Conservation (phyloP, 2,797 vertebrate species). For the Oreochromis grahami region DNA sequence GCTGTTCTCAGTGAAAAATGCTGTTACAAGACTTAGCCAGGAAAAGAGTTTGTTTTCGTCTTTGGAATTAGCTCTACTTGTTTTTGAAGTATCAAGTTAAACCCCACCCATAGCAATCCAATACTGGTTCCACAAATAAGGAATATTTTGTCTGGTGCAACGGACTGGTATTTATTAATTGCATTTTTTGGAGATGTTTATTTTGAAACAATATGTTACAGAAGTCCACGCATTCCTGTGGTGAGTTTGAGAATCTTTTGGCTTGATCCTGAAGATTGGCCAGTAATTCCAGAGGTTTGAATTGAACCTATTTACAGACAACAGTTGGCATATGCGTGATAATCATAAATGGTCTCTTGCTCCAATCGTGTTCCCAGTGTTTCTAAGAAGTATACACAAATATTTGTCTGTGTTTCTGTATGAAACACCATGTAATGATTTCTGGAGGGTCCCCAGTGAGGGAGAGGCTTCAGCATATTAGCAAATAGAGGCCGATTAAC, state of each 20-base stretch:
- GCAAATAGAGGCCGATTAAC: constrained; percentile 23
- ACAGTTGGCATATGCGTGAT: background rate
- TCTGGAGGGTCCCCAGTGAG: constrained; percentile 14
- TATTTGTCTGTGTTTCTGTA: background rate
- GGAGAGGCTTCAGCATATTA: constrained; percentile 1
- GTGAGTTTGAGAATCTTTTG: constrained; percentile 1
- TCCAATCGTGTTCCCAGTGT: background rate
- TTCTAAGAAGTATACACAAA: background rate
- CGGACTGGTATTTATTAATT: constrained; percentile 37
- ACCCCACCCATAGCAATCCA: constrained; percentile 29
- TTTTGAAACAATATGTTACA: constrained; percentile 32
- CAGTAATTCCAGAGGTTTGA: constrained; percentile 6
- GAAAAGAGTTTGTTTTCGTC: constrained; percentile 54
- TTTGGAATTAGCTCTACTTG: constrained; percentile 26
- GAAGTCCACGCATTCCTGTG: constrained; percentile 33
- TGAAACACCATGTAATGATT: background rate
- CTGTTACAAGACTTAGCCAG: constrained; percentile 44
- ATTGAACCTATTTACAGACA: background rate
- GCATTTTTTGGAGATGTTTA: constrained; percentile 31
- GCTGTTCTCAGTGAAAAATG: constrained; percentile 32
- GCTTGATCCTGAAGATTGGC: background rate
- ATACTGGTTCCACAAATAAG: constrained; percentile 46
- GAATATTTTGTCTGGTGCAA: constrained; percentile 40
- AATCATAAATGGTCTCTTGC: background rate
- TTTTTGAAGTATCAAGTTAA: constrained; percentile 49